phyloP scores from a whole-genome alignment of 2,888 invertebrate species.

The Amphipoea oculea region DNA sequence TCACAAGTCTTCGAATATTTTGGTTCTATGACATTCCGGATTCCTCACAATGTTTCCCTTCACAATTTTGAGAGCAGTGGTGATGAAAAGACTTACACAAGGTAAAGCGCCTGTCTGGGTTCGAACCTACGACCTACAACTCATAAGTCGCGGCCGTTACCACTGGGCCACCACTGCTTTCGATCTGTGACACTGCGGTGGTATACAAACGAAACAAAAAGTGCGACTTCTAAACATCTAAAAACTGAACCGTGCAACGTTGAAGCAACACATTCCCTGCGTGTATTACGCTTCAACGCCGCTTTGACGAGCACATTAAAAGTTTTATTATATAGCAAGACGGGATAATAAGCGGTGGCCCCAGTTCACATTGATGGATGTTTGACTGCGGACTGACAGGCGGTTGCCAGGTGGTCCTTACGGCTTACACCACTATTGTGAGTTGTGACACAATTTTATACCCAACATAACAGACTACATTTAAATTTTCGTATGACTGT shows the following conservation, averaged over 20 bases:
- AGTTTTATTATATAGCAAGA: slow-evolving; percentile 81
- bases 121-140: no score
- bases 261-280: slow-evolving; percentile 57
- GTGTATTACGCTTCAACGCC: slow-evolving; percentile 74
- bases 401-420: slow-evolving; percentile 79
- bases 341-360: slow-evolving; percentile 77
- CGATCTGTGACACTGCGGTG: not conserved
- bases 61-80: not conserved
- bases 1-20: no score
- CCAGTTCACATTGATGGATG: slow-evolving; percentile 76
- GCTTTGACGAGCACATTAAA: slow-evolving; percentile 80
- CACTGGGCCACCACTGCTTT: not conserved
- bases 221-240: slow-evolving; percentile 16
- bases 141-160: no score
- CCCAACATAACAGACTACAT: slow-evolving; percentile 59
- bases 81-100: not conserved
- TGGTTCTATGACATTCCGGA: no score
- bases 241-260: slow-evolving; percentile 41
- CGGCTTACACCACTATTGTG: slow-evolving; percentile 53
- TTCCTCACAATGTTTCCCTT: no score
- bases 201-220: slow-evolving; percentile 6
- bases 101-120: no score
- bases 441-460: slow-evolving; percentile 62
- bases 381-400: slow-evolving; percentile 74
- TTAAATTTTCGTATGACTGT: slow-evolving; percentile 66